Conservation (phyloP, 2,113 vertebrate genomes). For the Spermophilus dauricus region DNA sequence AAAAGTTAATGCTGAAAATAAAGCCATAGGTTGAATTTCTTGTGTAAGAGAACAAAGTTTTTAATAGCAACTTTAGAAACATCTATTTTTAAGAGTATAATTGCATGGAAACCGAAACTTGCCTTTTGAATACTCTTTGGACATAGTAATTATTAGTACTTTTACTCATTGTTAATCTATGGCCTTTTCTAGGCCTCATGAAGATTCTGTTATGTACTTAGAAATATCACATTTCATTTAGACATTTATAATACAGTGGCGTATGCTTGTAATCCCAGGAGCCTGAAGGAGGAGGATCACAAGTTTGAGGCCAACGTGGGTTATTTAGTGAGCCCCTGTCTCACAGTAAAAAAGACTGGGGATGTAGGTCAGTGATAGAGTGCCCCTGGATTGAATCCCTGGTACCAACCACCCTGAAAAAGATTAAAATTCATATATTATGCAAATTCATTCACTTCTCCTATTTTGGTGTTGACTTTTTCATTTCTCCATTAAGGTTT, state of each 20-base stretch:
- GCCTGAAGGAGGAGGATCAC: no score
- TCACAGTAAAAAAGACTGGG: no score
- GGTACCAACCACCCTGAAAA: background rate
- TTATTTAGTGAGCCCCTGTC: no score
- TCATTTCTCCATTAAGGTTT: conserved; percentile 3
- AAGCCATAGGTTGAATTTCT: conserved; percentile 30
- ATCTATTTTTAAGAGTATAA: conserved; percentile 35
- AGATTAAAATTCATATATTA: conserved; percentile 10
- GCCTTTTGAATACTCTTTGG: conserved; percentile 36
- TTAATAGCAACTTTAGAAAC: conserved; percentile 21
- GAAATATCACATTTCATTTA: conserved; percentile 43
- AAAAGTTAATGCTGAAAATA: conserved; percentile 56
- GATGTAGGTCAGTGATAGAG: no score
- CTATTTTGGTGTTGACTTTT: background rate
- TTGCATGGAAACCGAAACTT: conserved; percentile 9
- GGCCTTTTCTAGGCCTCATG: background rate
- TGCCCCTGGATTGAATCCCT: no score
- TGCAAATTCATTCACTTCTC: background rate
- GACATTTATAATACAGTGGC: conserved; percentile 2
- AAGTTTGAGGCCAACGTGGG: no score
- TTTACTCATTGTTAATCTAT: conserved; percentile 6
- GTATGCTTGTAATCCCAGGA: no score
- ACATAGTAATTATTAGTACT: conserved; percentile 8
- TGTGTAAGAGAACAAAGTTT: conserved; percentile 44
- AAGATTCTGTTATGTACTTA: conserved; percentile 11